Evolutionary conservation across 2,888 invertebrate species (phyloP), one percentile per base, ranked within the genome.

Genomic region (Crocallis elinguaria): DNA sequence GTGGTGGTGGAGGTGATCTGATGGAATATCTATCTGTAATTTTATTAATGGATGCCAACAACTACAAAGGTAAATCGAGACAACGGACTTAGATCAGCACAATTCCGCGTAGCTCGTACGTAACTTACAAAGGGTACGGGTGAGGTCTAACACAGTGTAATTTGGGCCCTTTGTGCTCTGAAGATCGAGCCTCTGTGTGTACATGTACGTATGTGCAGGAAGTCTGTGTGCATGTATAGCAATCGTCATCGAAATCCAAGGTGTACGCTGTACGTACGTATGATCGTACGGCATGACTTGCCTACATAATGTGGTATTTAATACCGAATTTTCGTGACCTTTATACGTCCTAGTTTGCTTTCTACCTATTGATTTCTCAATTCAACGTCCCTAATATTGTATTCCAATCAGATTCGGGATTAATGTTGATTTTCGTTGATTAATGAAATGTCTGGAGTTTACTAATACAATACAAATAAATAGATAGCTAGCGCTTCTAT

Each of bases 81-180:
- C 71, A 75, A 75, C 70, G 63, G 64, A 60, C 62, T 72, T 67
- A 69, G 73, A 76, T 79, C 75, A 77, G 72, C 70, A 73, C 69
- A 73, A 71, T 74, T 69, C 68, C 64, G 58, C n/a, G 52, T 56
- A 41, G n/a, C n/a, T n/a, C n/a, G n/a, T n/a, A n/a, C n/a, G n/a
- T n/a, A 58, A 66, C 62, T 66, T 64, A 73, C 78, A 81, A 79
- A 80, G 76, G 69, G 61, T 58, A 65, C 60, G 65, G 69, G 60
- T 51, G 62, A 64, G 71, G 64, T 60, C 67, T 72, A 63, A 67
- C 69, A 66, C 68, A 76, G 74, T 72, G 73, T 80, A 79, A 84
- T 82, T 80, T 76, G 66, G 75, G 61, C 70, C 77, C 81, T 83
- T 83, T 85, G 79, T 81, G 73, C 65, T 67, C 41, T 62, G 56